Evolutionary conservation across 2,888 invertebrate species (phyloP).

Genomic region (Entomobrya multifasciata): DNA sequence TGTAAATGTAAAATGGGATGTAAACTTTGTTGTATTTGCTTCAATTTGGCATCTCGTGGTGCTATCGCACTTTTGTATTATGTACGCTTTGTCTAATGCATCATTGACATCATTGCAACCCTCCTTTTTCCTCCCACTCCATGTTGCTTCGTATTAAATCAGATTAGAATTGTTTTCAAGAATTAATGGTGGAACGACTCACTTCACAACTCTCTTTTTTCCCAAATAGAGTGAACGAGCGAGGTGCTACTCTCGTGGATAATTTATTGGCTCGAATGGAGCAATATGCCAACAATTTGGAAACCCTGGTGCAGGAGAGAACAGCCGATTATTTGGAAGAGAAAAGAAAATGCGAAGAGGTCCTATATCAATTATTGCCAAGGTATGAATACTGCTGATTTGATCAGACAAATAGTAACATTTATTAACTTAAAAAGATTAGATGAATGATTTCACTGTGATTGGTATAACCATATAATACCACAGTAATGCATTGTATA

Average conservation of each 20-base stretch:
- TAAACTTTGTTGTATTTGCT: background rate
- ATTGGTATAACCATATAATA: background rate
- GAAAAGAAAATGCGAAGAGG: conserved; percentile 98
- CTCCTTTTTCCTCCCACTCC: background rate
- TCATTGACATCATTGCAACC: too few relatives aligned
- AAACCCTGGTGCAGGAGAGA: conserved; percentile 96
- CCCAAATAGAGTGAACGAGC: conserved; percentile 89
- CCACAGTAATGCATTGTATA: too few relatives aligned
- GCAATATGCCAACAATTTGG: conserved; percentile 99
- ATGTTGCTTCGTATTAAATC: background rate
- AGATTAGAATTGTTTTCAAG: background rate
- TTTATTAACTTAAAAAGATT: background rate
- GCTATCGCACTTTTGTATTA: too few relatives aligned
- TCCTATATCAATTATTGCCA: conserved; percentile 97
- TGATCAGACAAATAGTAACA: background rate
- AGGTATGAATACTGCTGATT: conserved; percentile 84
- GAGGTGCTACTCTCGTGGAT: conserved; percentile 93
- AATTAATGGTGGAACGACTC: conserved; percentile 40
- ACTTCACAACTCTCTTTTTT: conserved; percentile 74
- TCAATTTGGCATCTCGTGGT: background rate
- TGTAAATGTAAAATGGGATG: background rate
- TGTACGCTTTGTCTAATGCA: too few relatives aligned
- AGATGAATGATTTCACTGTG: background rate
- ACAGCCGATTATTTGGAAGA: conserved; percentile 99
- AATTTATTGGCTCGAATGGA: conserved; percentile 98